A percentile compares a stretch with the other conserved stretches of the same genome.
Evolutionary conservation across 2,888 invertebrate species (phyloP).

Genomic region (Drepana falcataria): DNA sequence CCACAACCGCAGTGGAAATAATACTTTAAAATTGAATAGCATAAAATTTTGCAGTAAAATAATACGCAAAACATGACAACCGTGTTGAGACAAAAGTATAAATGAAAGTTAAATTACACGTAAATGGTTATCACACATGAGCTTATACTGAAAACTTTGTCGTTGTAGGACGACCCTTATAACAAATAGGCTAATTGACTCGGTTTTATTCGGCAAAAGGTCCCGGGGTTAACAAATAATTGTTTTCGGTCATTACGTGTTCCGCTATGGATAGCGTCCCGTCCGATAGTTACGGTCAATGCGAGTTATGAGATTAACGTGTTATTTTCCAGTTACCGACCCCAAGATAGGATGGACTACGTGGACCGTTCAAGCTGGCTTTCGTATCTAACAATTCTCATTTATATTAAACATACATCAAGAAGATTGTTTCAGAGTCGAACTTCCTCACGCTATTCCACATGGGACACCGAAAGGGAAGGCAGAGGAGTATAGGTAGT

Average conservation of each 20-base stretch:
- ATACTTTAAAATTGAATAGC: no score
- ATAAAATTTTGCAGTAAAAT: no score
- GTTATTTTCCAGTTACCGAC: constrained; percentile 25
- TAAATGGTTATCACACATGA: background rate
- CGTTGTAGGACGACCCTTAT: constrained; percentile 19
- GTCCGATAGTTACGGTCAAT: constrained; percentile 37
- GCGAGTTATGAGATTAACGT: constrained; percentile 41
- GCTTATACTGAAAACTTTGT: background rate
- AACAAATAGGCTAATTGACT: constrained; percentile 36
- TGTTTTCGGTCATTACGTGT: constrained; percentile 43
- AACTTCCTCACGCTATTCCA: no score
- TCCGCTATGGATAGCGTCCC: constrained; percentile 32
- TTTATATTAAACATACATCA: no score
- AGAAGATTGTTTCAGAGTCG: no score
- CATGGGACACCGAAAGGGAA: no score
- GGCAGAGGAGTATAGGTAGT: no score
- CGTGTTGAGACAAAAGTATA: no score
- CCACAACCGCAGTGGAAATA: no score
- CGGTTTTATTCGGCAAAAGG: constrained; percentile 35
- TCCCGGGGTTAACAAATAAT: constrained; percentile 43
- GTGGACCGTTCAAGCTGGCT: background rate
- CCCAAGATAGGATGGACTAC: background rate
- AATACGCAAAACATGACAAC: no score
- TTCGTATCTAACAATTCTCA: background rate
- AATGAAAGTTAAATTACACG: no score